Evolutionary conservation across 2,113 vertebrate genomes (phyloP).

Genomic region (Phaetusa simplex): DNA sequence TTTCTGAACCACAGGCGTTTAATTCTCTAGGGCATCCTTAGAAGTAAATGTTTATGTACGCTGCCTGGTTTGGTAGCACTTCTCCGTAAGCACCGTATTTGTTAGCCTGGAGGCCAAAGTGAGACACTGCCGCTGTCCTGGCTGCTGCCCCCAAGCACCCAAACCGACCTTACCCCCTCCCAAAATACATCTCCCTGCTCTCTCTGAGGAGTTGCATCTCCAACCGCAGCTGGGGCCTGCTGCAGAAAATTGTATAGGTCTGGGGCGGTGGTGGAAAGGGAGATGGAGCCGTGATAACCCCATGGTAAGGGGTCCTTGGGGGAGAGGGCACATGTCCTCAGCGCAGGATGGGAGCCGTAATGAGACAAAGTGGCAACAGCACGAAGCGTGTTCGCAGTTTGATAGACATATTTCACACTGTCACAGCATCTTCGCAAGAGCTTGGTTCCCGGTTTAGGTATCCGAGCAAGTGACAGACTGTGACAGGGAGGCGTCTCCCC

Average conservation of each 20-base stretch:
- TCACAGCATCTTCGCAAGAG: background rate
- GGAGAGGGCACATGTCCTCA: background rate
- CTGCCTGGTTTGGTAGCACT: background rate
- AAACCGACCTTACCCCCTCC: background rate
- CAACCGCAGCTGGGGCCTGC: background rate
- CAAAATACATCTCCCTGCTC: background rate
- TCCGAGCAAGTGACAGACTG: constrained; percentile 41
- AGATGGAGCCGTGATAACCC: background rate
- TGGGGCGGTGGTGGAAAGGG: background rate
- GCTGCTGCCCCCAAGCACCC: background rate
- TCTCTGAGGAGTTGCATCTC: fast-evolving
- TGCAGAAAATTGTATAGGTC: background rate
- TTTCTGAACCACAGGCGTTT: background rate
- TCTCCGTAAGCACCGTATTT: background rate
- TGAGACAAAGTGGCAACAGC: background rate
- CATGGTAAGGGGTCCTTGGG: background rate
- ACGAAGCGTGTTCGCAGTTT: background rate
- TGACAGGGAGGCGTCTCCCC: constrained; percentile 7
- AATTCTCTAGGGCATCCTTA: background rate
- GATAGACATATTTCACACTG: background rate
- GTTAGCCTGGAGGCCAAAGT: background rate
- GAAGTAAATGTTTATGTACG: background rate
- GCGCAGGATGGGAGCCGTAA: fast-evolving
- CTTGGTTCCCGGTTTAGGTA: background rate
- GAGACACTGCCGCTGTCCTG: background rate